Evolutionary conservation across 2,888 invertebrate species (phyloP).

Genomic region (Cantharis flavilabris): DNA sequence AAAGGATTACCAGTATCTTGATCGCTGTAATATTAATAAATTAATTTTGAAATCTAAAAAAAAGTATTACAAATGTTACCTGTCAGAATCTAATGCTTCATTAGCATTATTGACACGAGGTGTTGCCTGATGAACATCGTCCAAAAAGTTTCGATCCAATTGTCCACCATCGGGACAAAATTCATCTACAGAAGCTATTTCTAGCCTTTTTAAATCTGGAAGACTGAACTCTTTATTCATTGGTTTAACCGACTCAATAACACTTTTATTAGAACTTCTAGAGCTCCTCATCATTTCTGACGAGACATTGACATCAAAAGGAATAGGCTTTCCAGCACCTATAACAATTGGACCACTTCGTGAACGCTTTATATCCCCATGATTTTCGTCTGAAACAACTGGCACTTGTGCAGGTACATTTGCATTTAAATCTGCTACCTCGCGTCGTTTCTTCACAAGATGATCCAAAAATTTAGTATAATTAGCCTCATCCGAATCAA

Average conservation of each 20-base stretch:
- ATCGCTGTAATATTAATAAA: conserved; percentile 58
- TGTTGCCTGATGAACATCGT: conserved; percentile 59
- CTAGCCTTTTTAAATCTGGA: conserved; percentile 45
- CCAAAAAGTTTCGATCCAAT: conserved; percentile 75
- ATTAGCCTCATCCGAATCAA: conserved; percentile 76
- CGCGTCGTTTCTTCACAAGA: conserved; percentile 74
- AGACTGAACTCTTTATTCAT: conserved; percentile 38
- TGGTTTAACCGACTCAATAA: not conserved
- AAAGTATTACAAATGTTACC: conserved; percentile 48
- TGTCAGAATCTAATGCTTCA: conserved; percentile 60
- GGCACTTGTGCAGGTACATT: conserved; percentile 53
- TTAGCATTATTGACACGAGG: conserved; percentile 53
- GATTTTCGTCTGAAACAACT: conserved; percentile 44
- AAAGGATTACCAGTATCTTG: conserved; percentile 76
- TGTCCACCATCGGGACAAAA: conserved; percentile 78
- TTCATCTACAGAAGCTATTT: conserved; percentile 66
- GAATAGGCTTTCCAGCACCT: conserved; percentile 55
- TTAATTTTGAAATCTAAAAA: not conserved
- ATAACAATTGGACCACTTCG: conserved; percentile 56
- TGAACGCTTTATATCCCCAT: conserved; percentile 51
- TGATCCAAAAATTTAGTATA: conserved; percentile 76
- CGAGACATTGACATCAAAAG: conserved; percentile 40
- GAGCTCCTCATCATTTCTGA: conserved; percentile 23
- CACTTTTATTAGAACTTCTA: conserved; percentile 47
- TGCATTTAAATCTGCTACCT: conserved; percentile 69